Evolutionary conservation across 2,113 vertebrate species (phyloP), one percentile per base, ranked within the genome.

Genomic region (Carassius auratus): DNA sequence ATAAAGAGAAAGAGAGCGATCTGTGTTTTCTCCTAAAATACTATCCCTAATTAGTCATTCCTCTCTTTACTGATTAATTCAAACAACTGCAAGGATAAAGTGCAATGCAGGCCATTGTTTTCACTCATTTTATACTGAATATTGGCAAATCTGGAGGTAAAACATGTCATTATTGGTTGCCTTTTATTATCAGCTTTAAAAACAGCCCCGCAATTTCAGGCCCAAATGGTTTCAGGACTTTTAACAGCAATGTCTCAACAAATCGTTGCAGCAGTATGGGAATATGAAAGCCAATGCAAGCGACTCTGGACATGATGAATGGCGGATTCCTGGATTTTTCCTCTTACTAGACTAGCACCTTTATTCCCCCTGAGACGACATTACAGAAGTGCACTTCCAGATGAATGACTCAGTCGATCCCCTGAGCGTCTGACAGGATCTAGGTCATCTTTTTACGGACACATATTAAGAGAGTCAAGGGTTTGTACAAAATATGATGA

Each of bases 371-470:
- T n/a, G 23, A 52, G 62, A 68, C 17, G 2, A 64, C 23, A 66
- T 81, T 81, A 81, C 36, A 30, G n/a, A 1, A 57, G 26, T 3
- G 68, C 73, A 73, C 78, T 89, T 89, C 74, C 69, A 85, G 83
- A 87, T 75, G 85, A 87, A 86, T 75, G 79, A 76, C 42, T 82
- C 50, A 48, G 26, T 66, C 23, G n/a, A 62, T 87, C 71, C 79
- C 48, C 26, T 36, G 68, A 75, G 74, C 83, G 64, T 74, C 68
- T 57, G 38, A 75, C 38, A 33, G 68, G 76, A 85, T 85, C 86
- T 85, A 68, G 86, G 86, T 84, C 83, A 85, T 69, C 82, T 50
- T 81, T 79, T 38, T 26, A 45, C 57, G 64, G 57, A 62, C 71
- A n/a, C 23, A 17, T 59, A 48, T 30, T 48, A 14, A 50, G 23